Evolutionary conservation across 2,113 vertebrate genomes (phyloP), one percentile per base, ranked within the genome.

Genomic region (Panthera uncia): DNA sequence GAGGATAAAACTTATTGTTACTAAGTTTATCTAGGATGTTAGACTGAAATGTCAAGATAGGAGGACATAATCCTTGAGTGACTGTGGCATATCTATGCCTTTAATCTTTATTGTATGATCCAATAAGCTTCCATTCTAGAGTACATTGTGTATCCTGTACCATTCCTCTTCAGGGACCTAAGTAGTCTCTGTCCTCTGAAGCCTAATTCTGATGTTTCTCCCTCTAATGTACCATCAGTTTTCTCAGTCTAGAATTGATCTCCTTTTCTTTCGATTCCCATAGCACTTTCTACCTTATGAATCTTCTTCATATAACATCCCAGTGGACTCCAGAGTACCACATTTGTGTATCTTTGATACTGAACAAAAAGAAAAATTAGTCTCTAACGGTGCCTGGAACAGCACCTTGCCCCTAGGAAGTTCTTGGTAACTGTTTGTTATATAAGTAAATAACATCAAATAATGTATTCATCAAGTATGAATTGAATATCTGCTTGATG

Each of bases 361-460:
- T 96, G 13, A 63, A 5, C 69, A 96, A 74, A 45, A 90, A 96
- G 14, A 57, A 68, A 89, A 25, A 94, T 92, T 94, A 83, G 21
- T 83, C 52, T 96, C 55, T 87, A 38, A 91, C 16, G 5, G 15
- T 97, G 25, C 57, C 52, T 93, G 66, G 48, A 50, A 82, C 4
- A 66, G 63, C 81, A 19, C 25, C 78, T 96, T 94, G 57, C 29
- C 48, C 23, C 41, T 81, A 84, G 29, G 94, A 94, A 94, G n/a
- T 96, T 94, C 82, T 91, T 95, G 13, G 27, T 95, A 93, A 90
- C 69, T 94, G 33, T 95, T 94, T 74, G 9, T 91, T 93, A 95
- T 71, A 83, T 71, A 96, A 95, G 50, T 91, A 93, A 92, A 74
- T 97, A 86, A 69, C 73, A 89, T 71, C 38, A 79, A 50, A 73